Percentiles rank a stretch among this genome's conserved stretches.
Evolutionary conservation across 2,113 vertebrate genomes (phyloP).

Genomic region (Sardina pilchardus): DNA sequence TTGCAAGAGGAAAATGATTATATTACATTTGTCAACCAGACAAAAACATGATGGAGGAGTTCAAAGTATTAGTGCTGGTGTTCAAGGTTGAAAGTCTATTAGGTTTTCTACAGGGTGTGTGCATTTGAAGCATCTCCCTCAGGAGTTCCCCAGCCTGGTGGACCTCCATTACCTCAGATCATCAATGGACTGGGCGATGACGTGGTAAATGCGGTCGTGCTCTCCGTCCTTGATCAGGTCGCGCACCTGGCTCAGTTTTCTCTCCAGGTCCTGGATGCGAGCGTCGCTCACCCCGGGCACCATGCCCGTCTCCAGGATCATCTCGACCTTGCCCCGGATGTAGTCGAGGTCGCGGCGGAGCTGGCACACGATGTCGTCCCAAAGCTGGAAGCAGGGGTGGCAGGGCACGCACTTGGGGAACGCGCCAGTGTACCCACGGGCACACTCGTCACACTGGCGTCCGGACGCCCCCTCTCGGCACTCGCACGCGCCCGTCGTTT

Average conservation of each 20-base stretch:
- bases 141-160: not conserved
- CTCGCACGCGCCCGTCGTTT: slow-evolving; percentile 67
- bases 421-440: slow-evolving; percentile 73
- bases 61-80: no score
- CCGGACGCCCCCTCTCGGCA: slow-evolving; percentile 73
- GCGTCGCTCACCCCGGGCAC: slow-evolving; percentile 49
- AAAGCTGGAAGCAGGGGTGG: slow-evolving; percentile 82
- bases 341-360: slow-evolving; percentile 63
- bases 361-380: slow-evolving; percentile 71
- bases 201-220: slow-evolving; percentile 54
- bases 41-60: no score
- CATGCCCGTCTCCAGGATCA: slow-evolving; percentile 62
- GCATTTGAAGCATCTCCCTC: not conserved
- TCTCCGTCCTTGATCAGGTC: slow-evolving; percentile 58
- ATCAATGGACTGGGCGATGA: slow-evolving; percentile 69
- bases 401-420: slow-evolving; percentile 78
- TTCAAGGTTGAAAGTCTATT: no score
- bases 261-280: slow-evolving; percentile 72
- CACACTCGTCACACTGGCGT: slow-evolving; percentile 72
- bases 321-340: slow-evolving; percentile 52
- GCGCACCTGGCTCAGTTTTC: slow-evolving; percentile 61
- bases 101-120: not conserved
- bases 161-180: slow-evolving; percentile 67
- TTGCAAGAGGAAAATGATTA: no score
- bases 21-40: no score